A percentile compares a stretch with the other conserved stretches of the same genome.
These are phyloP conservation scores for Ianthella basta DNA, from an alignment of 37 sponge, comb jelly and placozoan genomes.

Conservation along the genomic window DNA sequence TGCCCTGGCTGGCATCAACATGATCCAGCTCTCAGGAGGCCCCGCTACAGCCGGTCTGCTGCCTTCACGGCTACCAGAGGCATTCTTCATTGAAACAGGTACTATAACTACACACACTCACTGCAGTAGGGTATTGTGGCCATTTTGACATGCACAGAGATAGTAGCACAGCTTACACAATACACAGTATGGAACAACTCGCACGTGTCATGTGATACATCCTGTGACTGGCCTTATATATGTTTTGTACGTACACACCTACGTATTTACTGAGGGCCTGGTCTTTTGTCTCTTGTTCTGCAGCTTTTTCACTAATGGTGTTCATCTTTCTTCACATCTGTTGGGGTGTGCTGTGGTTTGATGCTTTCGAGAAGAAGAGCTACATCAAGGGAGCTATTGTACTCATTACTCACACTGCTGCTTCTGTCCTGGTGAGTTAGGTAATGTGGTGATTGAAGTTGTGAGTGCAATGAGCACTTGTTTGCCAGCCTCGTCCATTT, in stretches of 20 bases:
- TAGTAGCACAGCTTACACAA: no score
- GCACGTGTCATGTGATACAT: no score
- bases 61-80: no score
- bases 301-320: conserved; percentile 52
- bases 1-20: conserved; percentile 57
- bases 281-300: not conserved
- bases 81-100: conserved; percentile 22
- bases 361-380: conserved; percentile 46
- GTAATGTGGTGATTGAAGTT: no score
- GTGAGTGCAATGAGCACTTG: no score
- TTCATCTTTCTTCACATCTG: conserved; percentile 66
- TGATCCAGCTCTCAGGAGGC: conserved; percentile 51
- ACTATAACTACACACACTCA: no score
- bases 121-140: not conserved
- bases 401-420: conserved; percentile 13
- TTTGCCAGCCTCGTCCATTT: no score
- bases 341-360: conserved; percentile 74
- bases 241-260: not conserved
- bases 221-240: no score
- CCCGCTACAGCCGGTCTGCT: conserved; percentile 61
- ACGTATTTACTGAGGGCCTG: not conserved
- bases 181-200: no score
- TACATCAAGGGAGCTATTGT: not conserved
- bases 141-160: not conserved
- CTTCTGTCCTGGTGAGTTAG: not conserved